Base-by-base conservation (phyloP, 2,888 invertebrate genomes). In the Busseola fusca region DNA sequence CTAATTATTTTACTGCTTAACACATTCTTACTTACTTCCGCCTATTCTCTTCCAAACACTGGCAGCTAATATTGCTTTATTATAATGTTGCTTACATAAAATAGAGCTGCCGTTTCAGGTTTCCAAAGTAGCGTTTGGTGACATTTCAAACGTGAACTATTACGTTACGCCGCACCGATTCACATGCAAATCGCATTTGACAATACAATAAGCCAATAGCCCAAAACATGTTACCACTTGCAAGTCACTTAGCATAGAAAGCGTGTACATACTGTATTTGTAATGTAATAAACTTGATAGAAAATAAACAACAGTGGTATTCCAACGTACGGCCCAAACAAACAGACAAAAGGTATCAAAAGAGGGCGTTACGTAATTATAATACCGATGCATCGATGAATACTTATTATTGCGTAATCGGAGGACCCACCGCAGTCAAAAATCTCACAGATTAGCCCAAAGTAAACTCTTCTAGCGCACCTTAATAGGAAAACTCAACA, bases 271-370 rank as follows among this genome's bases (percentile, higher is more conserved):
- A 86, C 86, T 80, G 85, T 84, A 87, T 86, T 87, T 82, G 82
- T 86, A 86, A 86, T 86, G 87, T 89, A 88, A 90, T 88, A 90
- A 90, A 91, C 89, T 87, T 87, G 87, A 91, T 90, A 86, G 86
- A 89, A 88, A 91, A 93, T 89, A 90, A 92, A 92, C 90, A 88
- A 85, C 76, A 74, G 87, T 86, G 84, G 88, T 86, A 89, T 90
- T 88, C 84, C 84, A 84, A 86, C 86, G 78, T 80, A 87, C 87
- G 82, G 88, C 83, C 78, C 85, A 81, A 88, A 88, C 89, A 89
- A 90, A 91, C 90, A 89, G 89, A 90, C 89, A 91, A 91, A 90
- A 90, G 89, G 91, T 92, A 91, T 91, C 89, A 92, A 92, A 91
- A 93, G 88, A 89, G 86, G 93, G 93, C 93, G 92, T 92, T 86